These are phyloP conservation scores for Lutjanus campechanus DNA, from an alignment of 2,797 vertebrate species.

Conservation along the genomic window DNA sequence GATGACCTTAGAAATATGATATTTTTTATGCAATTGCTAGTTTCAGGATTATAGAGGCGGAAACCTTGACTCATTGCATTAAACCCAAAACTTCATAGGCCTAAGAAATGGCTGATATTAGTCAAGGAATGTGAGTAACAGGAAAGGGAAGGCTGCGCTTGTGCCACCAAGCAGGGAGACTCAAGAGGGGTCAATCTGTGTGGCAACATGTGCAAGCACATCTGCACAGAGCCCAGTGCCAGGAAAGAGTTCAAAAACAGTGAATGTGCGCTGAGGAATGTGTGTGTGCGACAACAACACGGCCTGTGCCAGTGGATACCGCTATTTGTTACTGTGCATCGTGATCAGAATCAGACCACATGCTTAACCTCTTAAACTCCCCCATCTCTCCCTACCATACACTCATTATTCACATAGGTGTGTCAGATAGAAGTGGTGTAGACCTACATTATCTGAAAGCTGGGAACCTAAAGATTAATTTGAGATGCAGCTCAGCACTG, in stretches of 20 bases:
- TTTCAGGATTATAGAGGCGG: not conserved
- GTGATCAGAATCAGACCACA: constrained; percentile 3
- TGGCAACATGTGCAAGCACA: constrained; percentile 50
- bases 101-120: constrained; percentile 26
- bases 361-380: not conserved
- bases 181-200: constrained; percentile 24
- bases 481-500: too few species aligned
- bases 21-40: not conserved
- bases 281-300: constrained; percentile 29
- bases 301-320: constrained; percentile 7
- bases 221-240: constrained; percentile 57
- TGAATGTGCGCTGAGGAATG: constrained; percentile 46
- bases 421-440: too few species aligned
- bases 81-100: not conserved
- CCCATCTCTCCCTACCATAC: too few species aligned
- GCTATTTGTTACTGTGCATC: constrained; percentile 9
- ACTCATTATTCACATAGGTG: too few species aligned
- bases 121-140: constrained; percentile 39
- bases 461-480: too few species aligned
- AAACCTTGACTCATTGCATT: not conserved
- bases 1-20: not conserved
- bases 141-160: constrained; percentile 38
- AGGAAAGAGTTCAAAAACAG: constrained; percentile 63
- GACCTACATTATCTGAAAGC: too few species aligned
- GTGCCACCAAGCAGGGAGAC: constrained; percentile 3